Evolutionary conservation across 2,113 vertebrate genomes (phyloP), one percentile per base, ranked within the genome.

Genomic region (Ammospiza nelsoni): DNA sequence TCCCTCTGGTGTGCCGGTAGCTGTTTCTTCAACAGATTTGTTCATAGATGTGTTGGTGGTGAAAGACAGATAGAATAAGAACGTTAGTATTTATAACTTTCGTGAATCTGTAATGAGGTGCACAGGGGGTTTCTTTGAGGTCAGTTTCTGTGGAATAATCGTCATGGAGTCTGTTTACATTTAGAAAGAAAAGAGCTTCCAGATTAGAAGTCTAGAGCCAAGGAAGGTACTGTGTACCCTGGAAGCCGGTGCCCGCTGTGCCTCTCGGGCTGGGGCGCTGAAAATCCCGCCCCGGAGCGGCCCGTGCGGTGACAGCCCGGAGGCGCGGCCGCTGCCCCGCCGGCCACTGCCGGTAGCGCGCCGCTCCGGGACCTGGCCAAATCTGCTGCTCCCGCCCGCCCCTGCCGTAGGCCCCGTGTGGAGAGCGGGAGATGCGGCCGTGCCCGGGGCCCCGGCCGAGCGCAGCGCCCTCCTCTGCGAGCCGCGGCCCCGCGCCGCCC

Each of bases 181-280:
- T 57, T 48, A 48, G 28, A 74, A 86, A 17, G 15, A 31, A 48
- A 48, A 28, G 4, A 44, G 6, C 14, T 61, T 87, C 44, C 43
- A 33, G 2, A 8, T 41, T 58, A 9, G 7, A 46, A 48, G 46
- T 15, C 39, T 29, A 12, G 24, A 21, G 54, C 23, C 33, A 9
- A n/a, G 39, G 46, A 24, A n/a, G n/a, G 27, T 10, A 16, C 44
- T 9, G 15, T 27, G 31, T 7, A 8, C 37, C 15, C 8, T 1
- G 2, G 5, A 5, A 14, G 52, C 23, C 69, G 1, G 21, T 0
- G 18, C 12, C 12, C 15, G 2, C 52, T 19, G 3, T 4, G 27
- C 54, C 33, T 11, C 63, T 35, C 6, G 21, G 43, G 9, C 67
- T 11, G 37, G 51, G 31, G 35, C 17, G 52, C 25, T 19, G 9